Evolutionary conservation across 2,113 vertebrate genomes (phyloP).

Genomic region (Syrrhaptes paradoxus): DNA sequence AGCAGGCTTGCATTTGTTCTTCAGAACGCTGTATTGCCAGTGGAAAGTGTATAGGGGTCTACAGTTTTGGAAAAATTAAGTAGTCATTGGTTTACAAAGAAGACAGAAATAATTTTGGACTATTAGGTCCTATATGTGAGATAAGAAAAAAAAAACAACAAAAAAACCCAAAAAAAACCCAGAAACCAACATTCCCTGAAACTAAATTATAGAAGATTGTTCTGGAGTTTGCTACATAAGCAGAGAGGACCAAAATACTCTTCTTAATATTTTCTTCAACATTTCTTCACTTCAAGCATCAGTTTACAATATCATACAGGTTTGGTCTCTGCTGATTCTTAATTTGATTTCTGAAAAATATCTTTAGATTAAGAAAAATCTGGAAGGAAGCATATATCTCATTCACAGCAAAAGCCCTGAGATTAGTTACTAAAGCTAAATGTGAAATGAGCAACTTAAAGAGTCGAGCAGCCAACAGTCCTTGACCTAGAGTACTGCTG

Average conservation of each 20-base stretch:
- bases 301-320: background rate
- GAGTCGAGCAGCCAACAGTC: background rate
- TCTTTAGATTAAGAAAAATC: background rate
- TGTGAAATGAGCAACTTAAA: background rate
- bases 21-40: background rate
- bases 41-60: background rate
- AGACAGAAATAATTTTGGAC: background rate
- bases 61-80: fast-evolving
- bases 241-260: background rate
- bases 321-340: background rate
- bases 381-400: background rate
- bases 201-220: background rate
- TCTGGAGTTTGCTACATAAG: background rate
- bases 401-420: background rate
- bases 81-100: background rate
- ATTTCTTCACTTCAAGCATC: background rate
- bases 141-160: background rate
- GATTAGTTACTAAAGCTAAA: background rate
- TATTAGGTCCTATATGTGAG: background rate
- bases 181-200: background rate
- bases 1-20: background rate
- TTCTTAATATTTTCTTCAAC: background rate
- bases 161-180: background rate
- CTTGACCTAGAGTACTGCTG: background rate
- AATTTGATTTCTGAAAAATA: background rate